Conservation (phyloP, 2,113 vertebrate species). For the Fukomys damarensis region DNA sequence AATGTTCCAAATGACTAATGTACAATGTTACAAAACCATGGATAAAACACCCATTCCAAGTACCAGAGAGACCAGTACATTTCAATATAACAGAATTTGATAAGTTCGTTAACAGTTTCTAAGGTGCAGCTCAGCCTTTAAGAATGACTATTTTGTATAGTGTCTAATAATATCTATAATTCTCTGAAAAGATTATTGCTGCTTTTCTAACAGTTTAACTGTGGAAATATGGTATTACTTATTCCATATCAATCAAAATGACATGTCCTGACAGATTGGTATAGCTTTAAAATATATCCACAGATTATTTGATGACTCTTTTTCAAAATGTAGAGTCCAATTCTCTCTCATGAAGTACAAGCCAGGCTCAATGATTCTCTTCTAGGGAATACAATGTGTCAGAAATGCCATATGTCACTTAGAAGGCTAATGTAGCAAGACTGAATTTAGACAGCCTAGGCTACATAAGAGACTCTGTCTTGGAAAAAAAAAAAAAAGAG, state of each 20-base stretch:
- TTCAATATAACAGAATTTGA: neutral
- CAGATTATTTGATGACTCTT: neutral
- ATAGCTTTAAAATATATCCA: neutral
- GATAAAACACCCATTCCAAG: neutral
- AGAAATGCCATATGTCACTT: neutral
- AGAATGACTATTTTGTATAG: neutral
- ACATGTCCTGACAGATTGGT: neutral
- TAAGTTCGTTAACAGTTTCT: neutral
- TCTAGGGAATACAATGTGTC: neutral
- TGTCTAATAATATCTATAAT: neutral
- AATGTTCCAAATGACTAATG: neutral
- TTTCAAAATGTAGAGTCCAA: neutral
- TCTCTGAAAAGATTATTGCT: neutral
- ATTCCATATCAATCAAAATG: neutral
- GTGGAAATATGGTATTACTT: neutral
- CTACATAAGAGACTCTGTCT: neutral
- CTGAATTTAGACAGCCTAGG: neutral
- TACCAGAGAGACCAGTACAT: neutral
- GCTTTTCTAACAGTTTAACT: neutral
- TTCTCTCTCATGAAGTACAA: neutral
- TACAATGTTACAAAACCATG: neutral
- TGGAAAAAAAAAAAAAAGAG: neutral
- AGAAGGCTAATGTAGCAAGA: neutral
- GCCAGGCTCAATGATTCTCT: neutral
- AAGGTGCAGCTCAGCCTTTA: neutral